Base-by-base conservation (phyloP, 2,888 invertebrate species). In the Drosophila cracens region DNA sequence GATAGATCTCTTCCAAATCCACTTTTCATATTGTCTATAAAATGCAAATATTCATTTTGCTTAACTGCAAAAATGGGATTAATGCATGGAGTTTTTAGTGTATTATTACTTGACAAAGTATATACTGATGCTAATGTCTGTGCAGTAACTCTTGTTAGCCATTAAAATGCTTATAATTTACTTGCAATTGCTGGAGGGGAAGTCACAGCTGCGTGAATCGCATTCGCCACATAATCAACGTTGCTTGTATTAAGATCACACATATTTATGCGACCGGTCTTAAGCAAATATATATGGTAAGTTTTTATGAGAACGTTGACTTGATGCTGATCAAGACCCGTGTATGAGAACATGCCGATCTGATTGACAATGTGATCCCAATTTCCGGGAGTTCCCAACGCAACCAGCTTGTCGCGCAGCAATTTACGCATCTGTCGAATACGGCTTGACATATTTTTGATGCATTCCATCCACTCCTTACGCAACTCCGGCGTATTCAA, bases 261-360 rank as follows among this genome's bases (percentile, higher is more conserved):
- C 95, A 99, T 97, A 94, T 98, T 99, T 92, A 99, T 98, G 60
- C 99, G 96, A 10, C 99, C 99, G 11, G 97, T 97, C 87, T 96
- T 96, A 70, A 99, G 94, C 94, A 99, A 94, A 94, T 99, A 99
- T 76, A 99, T 95, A 93, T 99, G 99, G 92, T 96, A 96, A 82
- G 98, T 95, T 76, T 96, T 94, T 31, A 96, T 95, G 85, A 99
- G 94, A 85, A 96, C 94, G 75, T 96, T 95, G 0, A 96, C 96
- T 94, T 99, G 99, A 11, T 88, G 85, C 71, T 92, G 92, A 88
- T 95, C 96, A 4, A 99, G 95, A 2, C 99, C 99, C 16, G 99
- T 99, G 94, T 98, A 99, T 1, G 98, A 99, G 94, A 99, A 99
- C 97, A 99, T 98, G 81, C 99, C 99, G 93, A 99, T 99, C 94